phyloP scores from a whole-genome alignment of 35 echinoderm and acorn worm species.

The Chiridota heheva region DNA sequence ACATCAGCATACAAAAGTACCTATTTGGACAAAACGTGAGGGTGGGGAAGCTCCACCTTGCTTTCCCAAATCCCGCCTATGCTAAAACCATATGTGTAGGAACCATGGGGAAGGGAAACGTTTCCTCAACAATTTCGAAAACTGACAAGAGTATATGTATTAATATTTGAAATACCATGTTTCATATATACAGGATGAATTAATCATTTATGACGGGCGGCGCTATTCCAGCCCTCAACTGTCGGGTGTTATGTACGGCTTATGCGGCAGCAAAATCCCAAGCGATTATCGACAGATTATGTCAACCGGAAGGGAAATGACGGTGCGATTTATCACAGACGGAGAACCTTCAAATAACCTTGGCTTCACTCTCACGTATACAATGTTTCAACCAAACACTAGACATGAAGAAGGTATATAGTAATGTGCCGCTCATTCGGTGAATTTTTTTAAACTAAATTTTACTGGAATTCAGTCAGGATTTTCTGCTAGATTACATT shows the following conservation, averaged over 20 bases:
- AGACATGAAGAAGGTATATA: not conserved
- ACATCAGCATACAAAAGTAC: too few relatives aligned
- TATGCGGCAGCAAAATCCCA: slow-evolving; percentile 65
- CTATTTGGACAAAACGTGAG: too few relatives aligned
- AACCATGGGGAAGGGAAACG: too few relatives aligned
- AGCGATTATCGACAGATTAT: slow-evolving; percentile 60
- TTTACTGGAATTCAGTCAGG: not conserved
- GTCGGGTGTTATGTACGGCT: slow-evolving; percentile 65
- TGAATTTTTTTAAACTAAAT: not conserved
- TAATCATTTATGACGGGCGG: slow-evolving; percentile 83
- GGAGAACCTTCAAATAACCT: slow-evolving; percentile 60
- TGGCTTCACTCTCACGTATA: slow-evolving; percentile 80
- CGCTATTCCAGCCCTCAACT: slow-evolving; percentile 63
- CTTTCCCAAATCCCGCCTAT: too few relatives aligned
- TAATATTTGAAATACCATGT: too few relatives aligned
- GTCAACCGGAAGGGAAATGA: slow-evolving; percentile 77
- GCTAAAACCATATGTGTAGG: too few relatives aligned
- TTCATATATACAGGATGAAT: slow-evolving; percentile 55
- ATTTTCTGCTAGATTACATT: too few relatives aligned
- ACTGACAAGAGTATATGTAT: too few relatives aligned
- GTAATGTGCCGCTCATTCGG: not conserved
- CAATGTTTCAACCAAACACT: slow-evolving; percentile 55
- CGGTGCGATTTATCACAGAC: slow-evolving; percentile 89
- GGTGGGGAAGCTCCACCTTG: too few relatives aligned
- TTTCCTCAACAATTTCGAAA: too few relatives aligned